These are phyloP conservation scores for Pegea sp. DNA, from an alignment of 23 tunicate species.

Conservation along the genomic window DNA sequence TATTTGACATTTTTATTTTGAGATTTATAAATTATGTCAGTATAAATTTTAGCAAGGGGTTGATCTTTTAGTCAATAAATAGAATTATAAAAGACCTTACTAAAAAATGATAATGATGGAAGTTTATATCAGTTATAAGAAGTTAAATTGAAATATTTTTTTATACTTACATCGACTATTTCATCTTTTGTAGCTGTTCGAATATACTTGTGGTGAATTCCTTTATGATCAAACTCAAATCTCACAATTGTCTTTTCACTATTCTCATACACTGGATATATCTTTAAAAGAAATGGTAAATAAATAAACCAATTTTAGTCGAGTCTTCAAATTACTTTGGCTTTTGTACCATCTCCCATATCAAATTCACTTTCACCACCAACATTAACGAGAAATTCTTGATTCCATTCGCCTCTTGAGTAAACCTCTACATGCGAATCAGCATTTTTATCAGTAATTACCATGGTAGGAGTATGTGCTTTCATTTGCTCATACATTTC, in stretches of 20 bases:
- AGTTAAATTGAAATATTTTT: not conserved
- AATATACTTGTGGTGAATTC: not conserved
- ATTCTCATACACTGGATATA: too few species aligned
- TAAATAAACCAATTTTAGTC: not conserved
- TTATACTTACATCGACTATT: not conserved
- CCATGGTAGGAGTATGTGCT: not conserved
- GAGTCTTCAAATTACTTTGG: not conserved
- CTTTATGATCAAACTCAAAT: constrained; percentile 1
- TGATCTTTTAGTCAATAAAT: too few species aligned
- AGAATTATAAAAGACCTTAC: too few species aligned
- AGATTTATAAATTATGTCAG: too few species aligned
- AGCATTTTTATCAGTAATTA: not conserved
- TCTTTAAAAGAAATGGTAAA: too few species aligned
- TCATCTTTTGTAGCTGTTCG: not conserved
- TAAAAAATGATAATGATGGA: too few species aligned
- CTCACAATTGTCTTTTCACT: too few species aligned
- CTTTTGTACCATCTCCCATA: not conserved
- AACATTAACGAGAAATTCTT: not conserved
- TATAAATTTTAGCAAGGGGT: too few species aligned
- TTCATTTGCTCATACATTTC: not conserved
- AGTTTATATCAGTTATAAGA: not conserved
- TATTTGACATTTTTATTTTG: too few species aligned
- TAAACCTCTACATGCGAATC: not conserved
- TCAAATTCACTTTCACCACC: not conserved
- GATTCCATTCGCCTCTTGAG: not conserved